phyloP scores from a whole-genome alignment of 2,797 vertebrate species.

The Crenichthys baileyi region DNA sequence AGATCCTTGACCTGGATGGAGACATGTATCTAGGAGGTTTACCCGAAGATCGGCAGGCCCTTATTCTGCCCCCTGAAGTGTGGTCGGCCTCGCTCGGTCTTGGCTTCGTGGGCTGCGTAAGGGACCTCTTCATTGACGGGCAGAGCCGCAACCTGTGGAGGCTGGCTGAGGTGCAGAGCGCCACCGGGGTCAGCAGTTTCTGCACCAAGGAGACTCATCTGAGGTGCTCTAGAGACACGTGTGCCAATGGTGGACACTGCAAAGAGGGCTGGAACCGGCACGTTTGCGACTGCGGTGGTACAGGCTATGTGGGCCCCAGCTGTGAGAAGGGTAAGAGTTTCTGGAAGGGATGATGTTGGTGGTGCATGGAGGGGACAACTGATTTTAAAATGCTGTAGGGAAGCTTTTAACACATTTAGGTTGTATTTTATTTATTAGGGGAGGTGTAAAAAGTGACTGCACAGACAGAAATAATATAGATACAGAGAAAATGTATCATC shows the following conservation, averaged over 20 bases:
- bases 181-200: conserved; percentile 84
- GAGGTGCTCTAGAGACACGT: conserved; percentile 86
- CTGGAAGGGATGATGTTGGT: not conserved
- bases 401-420: conserved; percentile 67
- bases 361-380: conserved; percentile 23
- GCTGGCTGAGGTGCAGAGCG: conserved; percentile 85
- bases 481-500: conserved; percentile 40
- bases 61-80: conserved; percentile 88
- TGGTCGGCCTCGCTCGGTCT: conserved; percentile 90
- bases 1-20: conserved; percentile 91
- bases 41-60: conserved; percentile 83
- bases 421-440: conserved; percentile 66
- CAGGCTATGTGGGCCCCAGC: conserved; percentile 87
- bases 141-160: conserved; percentile 89
- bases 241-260: conserved; percentile 87
- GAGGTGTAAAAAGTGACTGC: conserved; percentile 42
- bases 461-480: conserved; percentile 29
- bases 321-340: conserved; percentile 88
- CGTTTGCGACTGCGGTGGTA: conserved; percentile 90
- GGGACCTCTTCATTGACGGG: conserved; percentile 93
- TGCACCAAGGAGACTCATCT: conserved; percentile 89
- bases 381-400: conserved; percentile 43
- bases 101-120: conserved; percentile 92
- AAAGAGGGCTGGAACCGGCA: conserved; percentile 95
- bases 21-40: conserved; percentile 94